phyloP scores from a whole-genome alignment of 2,888 invertebrate species.

The Halocaridina rubra region DNA sequence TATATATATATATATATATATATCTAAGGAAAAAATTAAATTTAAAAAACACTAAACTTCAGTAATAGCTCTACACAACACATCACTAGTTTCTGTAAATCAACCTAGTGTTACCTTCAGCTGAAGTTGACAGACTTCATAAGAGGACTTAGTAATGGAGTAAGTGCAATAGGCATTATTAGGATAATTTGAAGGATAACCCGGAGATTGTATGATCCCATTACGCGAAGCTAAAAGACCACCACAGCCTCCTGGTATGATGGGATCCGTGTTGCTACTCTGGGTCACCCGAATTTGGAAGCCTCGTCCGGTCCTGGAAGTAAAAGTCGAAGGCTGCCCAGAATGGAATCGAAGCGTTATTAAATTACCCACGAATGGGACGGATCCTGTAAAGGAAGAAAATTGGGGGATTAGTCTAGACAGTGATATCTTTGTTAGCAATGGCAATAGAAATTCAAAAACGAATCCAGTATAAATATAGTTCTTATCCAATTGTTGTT shows the following conservation, averaged over 20 bases:
- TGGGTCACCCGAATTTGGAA: constrained; percentile 25
- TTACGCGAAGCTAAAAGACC: constrained; percentile 2
- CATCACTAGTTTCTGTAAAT: too few relatives aligned
- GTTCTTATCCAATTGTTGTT: too few relatives aligned
- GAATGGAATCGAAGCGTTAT: constrained; percentile 35
- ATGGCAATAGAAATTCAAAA: too few relatives aligned
- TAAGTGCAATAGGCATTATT: constrained; percentile 31
- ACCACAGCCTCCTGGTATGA: constrained; percentile 26
- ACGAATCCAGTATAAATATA: too few relatives aligned
- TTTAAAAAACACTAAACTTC: too few relatives aligned
- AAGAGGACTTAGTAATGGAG: constrained; percentile 21
- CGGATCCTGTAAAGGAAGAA: constrained; percentile 12
- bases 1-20: too few relatives aligned
- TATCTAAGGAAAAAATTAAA: too few relatives aligned
- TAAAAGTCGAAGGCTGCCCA: too few relatives aligned
- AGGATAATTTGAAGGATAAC: constrained; percentile 39
- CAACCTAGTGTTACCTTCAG: constrained; percentile 42
- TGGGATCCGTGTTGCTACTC: neutral
- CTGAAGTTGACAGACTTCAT: constrained; percentile 52
- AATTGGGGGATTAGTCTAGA: neutral
- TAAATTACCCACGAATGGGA: constrained; percentile 6
- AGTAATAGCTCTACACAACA: too few relatives aligned
- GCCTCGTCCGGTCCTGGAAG: neutral
- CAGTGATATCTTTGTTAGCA: too few relatives aligned
- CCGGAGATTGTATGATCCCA: constrained; percentile 47